phyloP scores from a whole-genome alignment of 2,797 vertebrate species.

The Gymnothorax reevesii region DNA sequence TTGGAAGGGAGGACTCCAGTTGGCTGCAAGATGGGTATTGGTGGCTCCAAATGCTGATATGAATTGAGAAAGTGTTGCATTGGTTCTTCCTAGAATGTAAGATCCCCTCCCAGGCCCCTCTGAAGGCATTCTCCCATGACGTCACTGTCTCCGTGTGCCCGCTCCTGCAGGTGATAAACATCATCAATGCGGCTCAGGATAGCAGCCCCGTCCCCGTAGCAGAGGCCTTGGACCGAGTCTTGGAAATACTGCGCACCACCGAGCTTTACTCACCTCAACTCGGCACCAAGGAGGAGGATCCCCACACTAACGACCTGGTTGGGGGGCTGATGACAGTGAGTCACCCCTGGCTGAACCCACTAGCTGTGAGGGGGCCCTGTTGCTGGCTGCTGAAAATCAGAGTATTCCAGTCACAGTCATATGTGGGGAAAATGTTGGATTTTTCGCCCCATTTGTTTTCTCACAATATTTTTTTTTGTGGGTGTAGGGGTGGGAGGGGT shows the following conservation, averaged over 20 bases:
- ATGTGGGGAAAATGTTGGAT: background rate
- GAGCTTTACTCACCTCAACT: constrained; percentile 95
- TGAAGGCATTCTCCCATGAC: constrained; percentile 59
- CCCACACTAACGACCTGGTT: constrained; percentile 93
- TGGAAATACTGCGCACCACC: constrained; percentile 93
- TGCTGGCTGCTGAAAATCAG: background rate
- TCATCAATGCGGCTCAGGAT: constrained; percentile 95
- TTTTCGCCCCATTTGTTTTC: constrained; percentile 8
- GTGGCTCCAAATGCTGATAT: background rate
- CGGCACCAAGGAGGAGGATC: constrained; percentile 91
- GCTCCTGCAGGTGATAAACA: constrained; percentile 87
- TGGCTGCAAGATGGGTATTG: background rate
- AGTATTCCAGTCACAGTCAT: background rate
- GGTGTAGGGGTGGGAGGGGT: background rate
- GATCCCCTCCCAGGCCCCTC: constrained; percentile 51
- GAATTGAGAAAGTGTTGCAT: background rate
- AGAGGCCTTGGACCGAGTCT: constrained; percentile 90
- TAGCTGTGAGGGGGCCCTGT: background rate
- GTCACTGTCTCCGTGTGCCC: constrained; percentile 46
- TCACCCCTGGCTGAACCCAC: constrained; percentile 14
- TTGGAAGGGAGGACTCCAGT: background rate
- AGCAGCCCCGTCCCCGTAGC: constrained; percentile 91
- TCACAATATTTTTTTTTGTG: background rate
- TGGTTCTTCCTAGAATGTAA: background rate
- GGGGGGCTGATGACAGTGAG: constrained; percentile 95